Base-by-base conservation (phyloP, 2,888 invertebrate species). In the Philopedon plagiatum region DNA sequence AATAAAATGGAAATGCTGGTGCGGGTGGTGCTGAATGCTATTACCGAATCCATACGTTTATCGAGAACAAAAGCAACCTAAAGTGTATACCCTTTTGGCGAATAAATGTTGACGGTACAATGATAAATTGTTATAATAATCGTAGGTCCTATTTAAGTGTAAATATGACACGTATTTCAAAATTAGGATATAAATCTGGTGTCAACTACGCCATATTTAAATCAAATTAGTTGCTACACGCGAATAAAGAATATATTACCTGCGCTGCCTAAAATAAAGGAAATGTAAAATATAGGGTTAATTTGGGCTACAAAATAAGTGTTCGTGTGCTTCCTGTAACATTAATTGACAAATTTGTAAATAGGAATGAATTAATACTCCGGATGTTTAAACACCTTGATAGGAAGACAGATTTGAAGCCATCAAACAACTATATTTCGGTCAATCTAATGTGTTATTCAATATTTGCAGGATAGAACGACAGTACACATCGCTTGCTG, bases 161-260 rank as follows among this genome's bases (percentile, higher is more conserved):
- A 44, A 44, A 44, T 44, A 44, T 44, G 11, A n/a, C n/a, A n/a
- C n/a, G n/a, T n/a, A n/a, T n/a, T n/a, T n/a, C n/a, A n/a, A n/a
- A n/a, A 44, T 44, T 44, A 19, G 44, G 44, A 44, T 44, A 54
- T 54, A 66, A 67, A 66, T 66, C 41, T 56, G 49, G 71, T 71
- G 71, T 66, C 71, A 71, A 71, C 61, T 56, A 15, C 21, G 66
- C 44, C 41, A 61, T 51, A 62, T 62, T 66, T 61, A 54, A 60
- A 71, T 46, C 67, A 49, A 71, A 71, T 71, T 71, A 66, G 71
- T 29, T 23, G 32, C 46, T 61, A 62, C 71, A 71, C 71, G 71
- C 71, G 23, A 71, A 67, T 71, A 44, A 56, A 39, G 66, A 71
- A 71, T 71, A 66, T 66, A 71, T 67, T 46, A 61, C 51, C 26